phyloP scores from a whole-genome alignment of 1,140 invertebrate species.

The Homalodisca vitripennis region DNA sequence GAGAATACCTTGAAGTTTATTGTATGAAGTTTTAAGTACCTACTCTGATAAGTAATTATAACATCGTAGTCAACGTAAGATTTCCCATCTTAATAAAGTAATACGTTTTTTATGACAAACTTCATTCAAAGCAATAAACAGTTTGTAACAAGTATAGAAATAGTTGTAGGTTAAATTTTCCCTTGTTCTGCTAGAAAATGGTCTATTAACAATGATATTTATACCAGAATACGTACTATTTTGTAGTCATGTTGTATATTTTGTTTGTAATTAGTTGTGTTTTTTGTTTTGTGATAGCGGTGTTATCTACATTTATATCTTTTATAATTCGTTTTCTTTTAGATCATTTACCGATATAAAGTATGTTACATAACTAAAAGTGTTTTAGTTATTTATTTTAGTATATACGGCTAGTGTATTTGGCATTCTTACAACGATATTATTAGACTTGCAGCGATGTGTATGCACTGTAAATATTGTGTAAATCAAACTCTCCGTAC shows the following conservation, averaged over 20 bases:
- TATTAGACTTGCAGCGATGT: not conserved
- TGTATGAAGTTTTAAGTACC: too few species aligned
- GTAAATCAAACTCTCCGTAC: constrained; percentile 10
- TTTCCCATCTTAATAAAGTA: too few species aligned
- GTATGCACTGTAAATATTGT: constrained; percentile 6
- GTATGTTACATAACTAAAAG: constrained; percentile 13
- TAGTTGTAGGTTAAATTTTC: too few species aligned
- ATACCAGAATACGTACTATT: constrained; percentile 9
- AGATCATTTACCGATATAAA: constrained; percentile 20
- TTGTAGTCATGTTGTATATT: constrained; percentile 12
- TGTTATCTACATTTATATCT: constrained; percentile 23
- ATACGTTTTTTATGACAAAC: too few species aligned
- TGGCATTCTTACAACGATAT: constrained; percentile 7
- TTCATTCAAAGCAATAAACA: too few species aligned
- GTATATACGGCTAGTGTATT: constrained; percentile 3
- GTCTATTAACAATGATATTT: too few species aligned
- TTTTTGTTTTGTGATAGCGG: constrained; percentile 26
- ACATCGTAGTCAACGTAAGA: too few species aligned
- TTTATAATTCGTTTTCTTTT: constrained; percentile 21
- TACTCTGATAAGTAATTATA: too few species aligned
- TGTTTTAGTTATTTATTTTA: constrained; percentile 24
- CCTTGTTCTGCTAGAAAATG: too few species aligned
- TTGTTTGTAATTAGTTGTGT: constrained; percentile 19
- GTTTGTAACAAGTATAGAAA: too few species aligned
- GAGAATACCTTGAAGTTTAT: too few species aligned